phyloP scores from a whole-genome alignment of 1,140 invertebrate genomes.

The Aphidius gifuensis region DNA sequence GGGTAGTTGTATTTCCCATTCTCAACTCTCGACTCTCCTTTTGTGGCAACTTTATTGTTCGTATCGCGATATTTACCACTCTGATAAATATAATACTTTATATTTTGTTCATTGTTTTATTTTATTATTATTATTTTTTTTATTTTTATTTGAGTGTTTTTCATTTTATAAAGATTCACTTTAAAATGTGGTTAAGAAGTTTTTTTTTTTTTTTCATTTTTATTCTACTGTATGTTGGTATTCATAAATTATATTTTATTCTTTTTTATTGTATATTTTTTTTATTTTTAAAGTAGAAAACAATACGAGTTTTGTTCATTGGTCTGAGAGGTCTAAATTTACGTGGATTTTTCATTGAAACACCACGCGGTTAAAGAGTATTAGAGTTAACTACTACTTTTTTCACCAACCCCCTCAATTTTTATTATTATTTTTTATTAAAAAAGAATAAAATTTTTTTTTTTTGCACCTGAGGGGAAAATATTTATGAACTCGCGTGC shows the following conservation, averaged over 20 bases:
- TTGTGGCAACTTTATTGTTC: slow-evolving; percentile 39
- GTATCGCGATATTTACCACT: slow-evolving; percentile 41
- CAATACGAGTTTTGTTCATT: slow-evolving; percentile 13
- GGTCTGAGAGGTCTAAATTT: slow-evolving; percentile 14
- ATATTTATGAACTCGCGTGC: slow-evolving; percentile 23
- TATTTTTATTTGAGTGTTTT: background rate
- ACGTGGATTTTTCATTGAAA: slow-evolving; percentile 23
- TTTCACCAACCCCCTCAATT: slow-evolving; percentile 7
- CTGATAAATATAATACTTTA: slow-evolving; percentile 6
- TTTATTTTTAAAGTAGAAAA: background rate
- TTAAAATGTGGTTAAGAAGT: slow-evolving; percentile 1
- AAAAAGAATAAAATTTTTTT: background rate
- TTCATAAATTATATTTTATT: no score
- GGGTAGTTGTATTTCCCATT: background rate
- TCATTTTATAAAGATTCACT: background rate
- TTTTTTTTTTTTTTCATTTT: background rate
- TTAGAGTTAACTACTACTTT: slow-evolving; percentile 23
- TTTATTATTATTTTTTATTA: slow-evolving; percentile 4
- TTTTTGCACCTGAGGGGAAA: slow-evolving; percentile 13
- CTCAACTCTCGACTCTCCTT: background rate
- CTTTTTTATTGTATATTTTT: no score
- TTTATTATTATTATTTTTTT: background rate
- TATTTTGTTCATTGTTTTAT: background rate
- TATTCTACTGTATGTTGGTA: background rate
- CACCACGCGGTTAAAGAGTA: slow-evolving; percentile 16